Base-by-base conservation (phyloP, 1,140 invertebrate genomes). In the Planococcus citri region DNA sequence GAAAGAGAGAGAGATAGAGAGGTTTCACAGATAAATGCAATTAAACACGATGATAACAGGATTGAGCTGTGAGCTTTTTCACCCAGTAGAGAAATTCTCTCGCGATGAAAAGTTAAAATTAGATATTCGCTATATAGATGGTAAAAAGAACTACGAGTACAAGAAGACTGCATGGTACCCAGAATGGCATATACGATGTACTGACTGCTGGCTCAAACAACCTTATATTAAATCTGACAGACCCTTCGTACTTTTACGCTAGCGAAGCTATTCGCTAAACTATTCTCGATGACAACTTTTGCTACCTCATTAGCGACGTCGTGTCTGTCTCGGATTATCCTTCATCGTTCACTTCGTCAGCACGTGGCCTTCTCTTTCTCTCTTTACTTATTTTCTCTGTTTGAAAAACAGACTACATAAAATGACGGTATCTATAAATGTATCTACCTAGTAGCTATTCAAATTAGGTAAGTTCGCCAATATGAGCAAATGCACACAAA, bases 271-370 rank as follows among this genome's bases (percentile, higher is more conserved):
- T 64, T 64, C 60, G 60, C 21, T 20, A 6, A 20, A 60, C 57
- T 60, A 22, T 20, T 3, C 60, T 27, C 25, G 60, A 64, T 64
- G 60, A 64, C 60, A 64, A 64, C 60, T 64, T 60, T 64, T 64
- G 60, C 60, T 64, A 64, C 60, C 60, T 64, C 60, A 64, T 64
- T 64, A 64, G 60, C 21, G 60, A 64, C 60, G 60, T 64, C 60
- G 25, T 27, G 60, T 64, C 60, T 22, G 17, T 58, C 21, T 58
- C 51, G 51, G 51, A 58, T 58, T 58, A 58, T 58, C 60, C 10
- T 64, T 27, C 6, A n/a, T n/a, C n/a, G n/a, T n/a, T n/a, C 2
- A 20, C 6, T 51, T 51, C 10, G 10, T 22, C 60, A 64, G 60
- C 60, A 64, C 60, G 60, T 64, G 60, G 25, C 60, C 22, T 60